A percentile compares a stretch with the other conserved stretches of the same genome.
phyloP scores from a whole-genome alignment of 2,888 invertebrate species.

The Dicycla oo region DNA sequence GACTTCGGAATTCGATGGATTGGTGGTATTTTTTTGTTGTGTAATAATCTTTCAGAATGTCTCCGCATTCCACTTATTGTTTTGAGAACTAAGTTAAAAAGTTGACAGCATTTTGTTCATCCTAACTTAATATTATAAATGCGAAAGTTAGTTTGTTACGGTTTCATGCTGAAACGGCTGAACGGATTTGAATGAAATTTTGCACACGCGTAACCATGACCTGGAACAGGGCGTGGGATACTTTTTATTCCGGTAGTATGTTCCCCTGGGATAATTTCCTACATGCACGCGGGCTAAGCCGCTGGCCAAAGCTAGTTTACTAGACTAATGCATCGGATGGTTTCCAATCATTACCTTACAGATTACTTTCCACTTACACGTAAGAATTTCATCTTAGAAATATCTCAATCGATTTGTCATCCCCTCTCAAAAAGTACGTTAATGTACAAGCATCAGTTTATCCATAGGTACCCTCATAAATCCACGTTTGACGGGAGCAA shows the following conservation, averaged over 20 bases:
- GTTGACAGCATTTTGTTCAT: background rate
- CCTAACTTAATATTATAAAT: too few species aligned
- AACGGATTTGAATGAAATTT: too few species aligned
- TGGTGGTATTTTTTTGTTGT: conserved; percentile 31
- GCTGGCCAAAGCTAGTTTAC: too few species aligned
- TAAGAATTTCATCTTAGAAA: conserved; percentile 9
- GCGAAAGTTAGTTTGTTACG: too few species aligned
- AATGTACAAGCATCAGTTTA: conserved; percentile 60
- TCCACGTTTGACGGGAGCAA: conserved; percentile 63
- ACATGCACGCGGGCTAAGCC: too few species aligned
- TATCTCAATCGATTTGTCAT: conserved; percentile 26
- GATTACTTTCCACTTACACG: background rate
- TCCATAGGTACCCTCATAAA: conserved; percentile 66
- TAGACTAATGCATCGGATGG: background rate
- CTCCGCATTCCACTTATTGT: background rate
- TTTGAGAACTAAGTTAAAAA: background rate
- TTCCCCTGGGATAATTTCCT: too few species aligned
- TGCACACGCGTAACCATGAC: too few species aligned
- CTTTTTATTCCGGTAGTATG: too few species aligned
- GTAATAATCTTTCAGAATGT: conserved; percentile 19
- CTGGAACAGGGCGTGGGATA: too few species aligned
- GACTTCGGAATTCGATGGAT: conserved; percentile 14
- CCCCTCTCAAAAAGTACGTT: conserved; percentile 27
- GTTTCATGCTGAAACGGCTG: too few species aligned
- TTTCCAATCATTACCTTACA: background rate